These are phyloP conservation scores for Phyllotreta cruciferae DNA, from an alignment of 2,888 invertebrate genomes.

Conservation along the genomic window DNA sequence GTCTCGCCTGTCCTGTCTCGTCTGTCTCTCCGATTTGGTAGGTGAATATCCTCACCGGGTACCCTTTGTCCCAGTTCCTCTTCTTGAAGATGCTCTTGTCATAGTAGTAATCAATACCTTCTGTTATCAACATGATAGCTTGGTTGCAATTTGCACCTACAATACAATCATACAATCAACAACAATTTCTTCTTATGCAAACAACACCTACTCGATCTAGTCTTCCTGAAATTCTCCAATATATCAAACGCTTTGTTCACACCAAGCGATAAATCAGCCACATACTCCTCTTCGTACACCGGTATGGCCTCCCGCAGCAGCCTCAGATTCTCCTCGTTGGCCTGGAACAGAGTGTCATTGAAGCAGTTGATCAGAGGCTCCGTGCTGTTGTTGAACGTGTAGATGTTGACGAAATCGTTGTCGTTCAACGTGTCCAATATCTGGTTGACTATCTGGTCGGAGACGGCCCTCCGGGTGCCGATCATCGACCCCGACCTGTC, in stretches of 20 bases:
- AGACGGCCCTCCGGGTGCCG: conserved; percentile 75
- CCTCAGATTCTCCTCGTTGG: conserved; percentile 59
- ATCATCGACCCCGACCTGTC: conserved; percentile 74
- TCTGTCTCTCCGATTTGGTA: conserved; percentile 99
- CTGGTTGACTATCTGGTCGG: conserved; percentile 84
- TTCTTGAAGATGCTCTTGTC: conserved; percentile 82
- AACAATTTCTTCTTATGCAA: background rate
- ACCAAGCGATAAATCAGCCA: conserved; percentile 52
- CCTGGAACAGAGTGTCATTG: conserved; percentile 71
- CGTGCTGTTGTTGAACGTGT: conserved; percentile 84
- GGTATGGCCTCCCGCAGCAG: conserved; percentile 55
- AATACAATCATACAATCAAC: conserved; percentile 8
- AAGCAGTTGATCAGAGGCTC: conserved; percentile 88
- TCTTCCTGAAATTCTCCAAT: conserved; percentile 60
- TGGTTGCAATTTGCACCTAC: conserved; percentile 73
- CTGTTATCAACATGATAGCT: conserved; percentile 98
- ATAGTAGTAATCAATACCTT: conserved; percentile 93
- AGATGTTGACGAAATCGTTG: conserved; percentile 97
- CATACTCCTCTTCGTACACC: conserved; percentile 48
- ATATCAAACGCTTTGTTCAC: conserved; percentile 84
- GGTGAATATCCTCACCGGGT: conserved; percentile 94
- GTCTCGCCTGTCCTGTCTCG: no score
- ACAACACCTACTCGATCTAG: conserved; percentile 35
- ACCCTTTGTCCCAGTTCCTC: conserved; percentile 75
- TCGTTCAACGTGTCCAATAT: conserved; percentile 96